A percentile compares a stretch with the other conserved stretches of the same genome.
phyloP scores from a whole-genome alignment of 2,888 invertebrate species.

The Polydrusus cervinus region DNA sequence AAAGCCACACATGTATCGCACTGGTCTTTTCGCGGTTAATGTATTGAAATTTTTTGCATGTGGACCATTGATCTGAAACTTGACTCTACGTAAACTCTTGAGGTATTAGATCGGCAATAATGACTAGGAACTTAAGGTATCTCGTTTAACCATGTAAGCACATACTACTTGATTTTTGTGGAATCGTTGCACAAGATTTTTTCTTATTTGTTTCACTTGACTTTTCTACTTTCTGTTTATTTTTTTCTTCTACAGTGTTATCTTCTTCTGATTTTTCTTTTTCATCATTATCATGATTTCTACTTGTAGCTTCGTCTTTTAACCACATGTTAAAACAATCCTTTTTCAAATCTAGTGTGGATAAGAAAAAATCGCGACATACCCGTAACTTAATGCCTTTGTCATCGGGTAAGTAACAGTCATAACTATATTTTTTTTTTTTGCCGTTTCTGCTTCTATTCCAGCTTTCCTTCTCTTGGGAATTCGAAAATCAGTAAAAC shows the following conservation, averaged over 20 bases:
- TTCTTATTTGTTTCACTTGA: not conserved
- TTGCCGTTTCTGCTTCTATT: not conserved
- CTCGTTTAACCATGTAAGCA: not conserved
- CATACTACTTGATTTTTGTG: conserved; percentile 1
- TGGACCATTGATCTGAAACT: not conserved
- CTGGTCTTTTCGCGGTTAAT: not conserved
- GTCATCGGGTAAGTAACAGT: not conserved
- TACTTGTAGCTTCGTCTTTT: not conserved
- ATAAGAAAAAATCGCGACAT: not conserved
- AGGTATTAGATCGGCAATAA: not conserved
- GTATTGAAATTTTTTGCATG: conserved; percentile 1
- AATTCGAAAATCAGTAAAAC: not conserved
- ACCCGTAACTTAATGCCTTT: not conserved
- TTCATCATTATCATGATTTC: not conserved
- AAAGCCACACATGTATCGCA: not conserved
- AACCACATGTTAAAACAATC: conserved; percentile 12
- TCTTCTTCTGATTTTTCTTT: not conserved
- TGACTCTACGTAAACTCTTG: not conserved
- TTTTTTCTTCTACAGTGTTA: not conserved
- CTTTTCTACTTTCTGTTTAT: not conserved
- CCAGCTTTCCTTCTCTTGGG: not conserved
- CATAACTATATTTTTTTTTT: conserved; percentile 11
- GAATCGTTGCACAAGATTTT: not conserved
- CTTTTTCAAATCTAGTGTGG: not conserved
- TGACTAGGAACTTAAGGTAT: not conserved